Evolutionary conservation across 1,140 invertebrate genomes (phyloP).

Genomic region (Saxidomus purpurata): DNA sequence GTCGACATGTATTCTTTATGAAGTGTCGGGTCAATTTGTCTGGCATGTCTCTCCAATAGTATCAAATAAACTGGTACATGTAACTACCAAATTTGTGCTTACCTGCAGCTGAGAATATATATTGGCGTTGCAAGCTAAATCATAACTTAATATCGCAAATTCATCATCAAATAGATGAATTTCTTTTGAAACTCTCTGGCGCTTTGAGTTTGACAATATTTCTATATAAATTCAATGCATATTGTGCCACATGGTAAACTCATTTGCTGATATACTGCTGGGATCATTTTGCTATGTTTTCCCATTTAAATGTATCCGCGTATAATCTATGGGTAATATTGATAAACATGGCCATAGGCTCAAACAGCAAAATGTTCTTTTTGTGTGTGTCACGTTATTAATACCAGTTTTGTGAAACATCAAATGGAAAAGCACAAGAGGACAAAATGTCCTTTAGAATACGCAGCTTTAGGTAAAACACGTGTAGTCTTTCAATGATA

Average conservation of each 20-base stretch:
- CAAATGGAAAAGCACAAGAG: neutral
- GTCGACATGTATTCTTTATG: too few species aligned
- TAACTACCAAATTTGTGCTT: too few species aligned
- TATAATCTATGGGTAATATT: constrained; percentile 52
- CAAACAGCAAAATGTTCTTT: neutral
- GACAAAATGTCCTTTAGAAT: neutral
- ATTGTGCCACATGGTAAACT: constrained; percentile 5
- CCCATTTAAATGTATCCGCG: neutral
- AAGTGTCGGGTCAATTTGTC: too few species aligned
- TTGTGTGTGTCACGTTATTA: constrained; percentile 42
- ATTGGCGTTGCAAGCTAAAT: too few species aligned
- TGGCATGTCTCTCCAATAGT: too few species aligned
- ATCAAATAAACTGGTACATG: too few species aligned
- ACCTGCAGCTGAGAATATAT: too few species aligned
- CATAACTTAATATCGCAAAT: too few species aligned
- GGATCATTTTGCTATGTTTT: neutral
- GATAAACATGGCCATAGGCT: constrained; percentile 45
- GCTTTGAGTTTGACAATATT: constrained; percentile 1
- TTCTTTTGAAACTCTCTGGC: neutral
- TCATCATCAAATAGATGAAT: too few species aligned
- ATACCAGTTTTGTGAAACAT: neutral
- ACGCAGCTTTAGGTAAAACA: neutral
- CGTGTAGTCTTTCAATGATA: neutral
- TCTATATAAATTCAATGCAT: neutral
- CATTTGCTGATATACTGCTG: neutral